These are phyloP conservation scores for Mesodorylaimus sp. DNA, from an alignment of 2,888 invertebrate species.

Conservation along the genomic window DNA sequence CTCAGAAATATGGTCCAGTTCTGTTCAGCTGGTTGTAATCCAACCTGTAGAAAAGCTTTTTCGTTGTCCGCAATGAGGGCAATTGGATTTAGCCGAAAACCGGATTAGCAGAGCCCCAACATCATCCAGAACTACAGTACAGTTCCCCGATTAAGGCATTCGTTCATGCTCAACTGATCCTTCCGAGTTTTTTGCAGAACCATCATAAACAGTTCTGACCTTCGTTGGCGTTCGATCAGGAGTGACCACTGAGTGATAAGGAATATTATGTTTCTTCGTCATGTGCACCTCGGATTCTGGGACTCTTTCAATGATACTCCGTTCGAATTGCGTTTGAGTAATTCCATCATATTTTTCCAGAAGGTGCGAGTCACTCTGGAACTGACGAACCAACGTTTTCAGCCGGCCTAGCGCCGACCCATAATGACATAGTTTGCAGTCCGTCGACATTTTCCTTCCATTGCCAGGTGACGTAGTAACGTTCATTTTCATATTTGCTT, in stretches of 20 bases:
- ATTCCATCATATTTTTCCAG: not conserved
- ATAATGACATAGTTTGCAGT: not conserved
- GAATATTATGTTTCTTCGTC: not conserved
- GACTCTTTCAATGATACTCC: not conserved
- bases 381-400: not conserved
- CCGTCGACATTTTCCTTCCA: not conserved
- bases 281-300: not conserved
- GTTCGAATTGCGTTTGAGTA: not conserved
- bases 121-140: not conserved
- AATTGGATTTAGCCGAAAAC: not conserved
- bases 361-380: not conserved
- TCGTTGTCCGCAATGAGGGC: not conserved
- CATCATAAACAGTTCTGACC: not conserved
- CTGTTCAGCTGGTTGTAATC: not conserved
- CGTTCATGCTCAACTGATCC: not conserved
- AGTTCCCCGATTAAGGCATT: not conserved
- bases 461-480: conserved; percentile 1
- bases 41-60: not conserved
- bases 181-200: not conserved
- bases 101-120: not conserved
- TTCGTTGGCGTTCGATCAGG: not conserved
- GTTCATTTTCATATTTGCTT: not conserved
- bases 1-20: not conserved
- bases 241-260: not conserved
- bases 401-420: not conserved